Evolutionary conservation across 2,113 vertebrate species (phyloP).

Genomic region (Syrrhaptes paradoxus): DNA sequence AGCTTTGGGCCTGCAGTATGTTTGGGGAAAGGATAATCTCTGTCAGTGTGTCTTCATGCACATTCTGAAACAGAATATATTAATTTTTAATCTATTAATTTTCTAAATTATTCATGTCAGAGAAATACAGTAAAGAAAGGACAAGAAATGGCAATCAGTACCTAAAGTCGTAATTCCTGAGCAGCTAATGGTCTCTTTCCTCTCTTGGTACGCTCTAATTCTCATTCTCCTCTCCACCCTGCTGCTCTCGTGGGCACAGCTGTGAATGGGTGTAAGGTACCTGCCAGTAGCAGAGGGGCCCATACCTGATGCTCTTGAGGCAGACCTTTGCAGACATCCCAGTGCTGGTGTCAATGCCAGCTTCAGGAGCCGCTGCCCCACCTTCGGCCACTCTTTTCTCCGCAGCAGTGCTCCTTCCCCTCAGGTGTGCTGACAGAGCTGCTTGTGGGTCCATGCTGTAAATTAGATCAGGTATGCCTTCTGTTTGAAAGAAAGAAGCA

Average conservation of each 20-base stretch:
- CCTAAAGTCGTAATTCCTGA: neutral
- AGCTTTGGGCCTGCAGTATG: neutral
- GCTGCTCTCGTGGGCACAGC: neutral
- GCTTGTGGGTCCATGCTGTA: accelerated
- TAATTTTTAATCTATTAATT: constrained; percentile 67
- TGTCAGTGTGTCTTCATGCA: neutral
- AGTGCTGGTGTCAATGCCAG: neutral
- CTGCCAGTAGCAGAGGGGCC: neutral
- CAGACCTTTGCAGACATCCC: neutral
- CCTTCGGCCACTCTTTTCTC: neutral
- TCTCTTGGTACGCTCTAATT: neutral
- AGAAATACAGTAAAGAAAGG: neutral
- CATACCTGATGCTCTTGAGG: neutral
- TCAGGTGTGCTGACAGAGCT: neutral
- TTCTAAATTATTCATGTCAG: constrained; percentile 57
- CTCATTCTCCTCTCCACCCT: neutral
- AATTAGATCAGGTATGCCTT: neutral
- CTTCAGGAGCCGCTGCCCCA: neutral
- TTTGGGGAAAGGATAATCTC: neutral
- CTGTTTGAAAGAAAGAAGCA: neutral
- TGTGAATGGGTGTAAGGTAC: neutral
- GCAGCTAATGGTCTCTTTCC: neutral
- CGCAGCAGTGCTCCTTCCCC: neutral
- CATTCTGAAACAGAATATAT: neutral
- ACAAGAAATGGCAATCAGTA: neutral